Evolutionary conservation across 2,797 vertebrate species (phyloP).

Genomic region (Megalops cyprinoides): DNA sequence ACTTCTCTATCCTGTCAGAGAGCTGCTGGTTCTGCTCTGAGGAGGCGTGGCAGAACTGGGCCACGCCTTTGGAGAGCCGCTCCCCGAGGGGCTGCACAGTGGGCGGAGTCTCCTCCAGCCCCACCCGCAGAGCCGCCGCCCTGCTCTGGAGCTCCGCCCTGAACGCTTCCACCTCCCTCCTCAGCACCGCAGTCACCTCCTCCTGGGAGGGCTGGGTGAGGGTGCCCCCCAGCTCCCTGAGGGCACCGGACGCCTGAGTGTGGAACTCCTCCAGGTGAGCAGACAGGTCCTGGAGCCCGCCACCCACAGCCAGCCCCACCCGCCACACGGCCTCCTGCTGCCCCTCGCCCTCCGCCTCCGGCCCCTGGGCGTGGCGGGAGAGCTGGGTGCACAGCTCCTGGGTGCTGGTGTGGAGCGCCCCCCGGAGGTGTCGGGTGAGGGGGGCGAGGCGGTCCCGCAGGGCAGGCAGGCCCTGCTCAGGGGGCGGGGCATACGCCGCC

Average conservation of each 20-base stretch:
- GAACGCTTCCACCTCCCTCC: constrained; percentile 58
- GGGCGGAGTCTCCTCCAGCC: constrained; percentile 54
- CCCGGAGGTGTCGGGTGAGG: constrained; percentile 68
- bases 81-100: constrained; percentile 33
- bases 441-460: constrained; percentile 66
- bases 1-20: constrained; percentile 59
- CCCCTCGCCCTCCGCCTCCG: constrained; percentile 54
- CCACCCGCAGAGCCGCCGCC: constrained; percentile 54
- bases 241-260: constrained; percentile 44
- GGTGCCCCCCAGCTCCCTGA: constrained; percentile 57
- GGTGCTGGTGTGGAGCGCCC: constrained; percentile 63
- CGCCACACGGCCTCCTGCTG: constrained; percentile 54
- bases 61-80: constrained; percentile 51
- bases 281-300: constrained; percentile 53
- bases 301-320: constrained; percentile 65
- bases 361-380: constrained; percentile 58
- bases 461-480: constrained; percentile 47
- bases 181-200: constrained; percentile 63
- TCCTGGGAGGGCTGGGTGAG: constrained; percentile 49
- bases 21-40: constrained; percentile 60
- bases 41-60: constrained; percentile 68
- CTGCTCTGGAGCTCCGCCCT: constrained; percentile 40
- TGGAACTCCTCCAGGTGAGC: constrained; percentile 67
- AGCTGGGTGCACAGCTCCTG: constrained; percentile 70
- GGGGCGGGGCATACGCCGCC: constrained; percentile 38